Base-by-base conservation (phyloP, 2,888 invertebrate species). In the Piscicola geometra region DNA sequence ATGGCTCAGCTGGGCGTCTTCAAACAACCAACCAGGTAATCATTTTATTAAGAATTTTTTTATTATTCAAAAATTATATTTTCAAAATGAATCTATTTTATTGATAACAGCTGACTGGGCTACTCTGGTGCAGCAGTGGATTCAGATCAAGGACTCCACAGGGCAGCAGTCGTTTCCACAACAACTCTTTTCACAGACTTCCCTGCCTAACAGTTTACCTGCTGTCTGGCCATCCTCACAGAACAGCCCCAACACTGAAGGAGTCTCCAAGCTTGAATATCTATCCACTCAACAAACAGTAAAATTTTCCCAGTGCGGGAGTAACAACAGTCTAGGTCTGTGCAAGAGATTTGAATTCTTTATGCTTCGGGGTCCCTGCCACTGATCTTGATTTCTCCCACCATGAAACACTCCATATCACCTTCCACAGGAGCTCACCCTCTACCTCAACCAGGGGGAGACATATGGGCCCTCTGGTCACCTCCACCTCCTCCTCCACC, bases 71-170 rank as follows among this genome's bases (percentile, higher is more conserved):
- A n/a, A n/a, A 47, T 15, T 15, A 47, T 47, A 56, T 56, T 56
- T 25, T 5, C 3, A 56, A 56, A 56, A 18, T 56, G n/a, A 56
- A 56, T 50, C 25, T 21, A 41, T n/a, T 36, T 35, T 9, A n/a
- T 36, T 1, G n/a, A 77, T 82, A 84, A 1, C 81, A 89, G 95
- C 96, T 77, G 96, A 97, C 86, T 97, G 97, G 96, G 96, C 95
- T 18, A 91, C 93, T 41, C 88, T 97, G 82, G 96, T 96, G 35
- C 94, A 96, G 84, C 95, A 96, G 89, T 96, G 97, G 96, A 96
- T 97, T 81, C 82, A 82, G 36, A 83, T 84, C 75, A 82, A 82
- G 71, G 84, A 84, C 71, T 77, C 71, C n/a, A 32, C 79, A 32
- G 79, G 78, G 3, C 67, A 56, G 25, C 70, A 77, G 5, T 79